Evolutionary conservation across 64 coral and sea anemone species (phyloP), one percentile per base, ranked within the genome.

Genomic region (Dendrophyllia cribrosa): DNA sequence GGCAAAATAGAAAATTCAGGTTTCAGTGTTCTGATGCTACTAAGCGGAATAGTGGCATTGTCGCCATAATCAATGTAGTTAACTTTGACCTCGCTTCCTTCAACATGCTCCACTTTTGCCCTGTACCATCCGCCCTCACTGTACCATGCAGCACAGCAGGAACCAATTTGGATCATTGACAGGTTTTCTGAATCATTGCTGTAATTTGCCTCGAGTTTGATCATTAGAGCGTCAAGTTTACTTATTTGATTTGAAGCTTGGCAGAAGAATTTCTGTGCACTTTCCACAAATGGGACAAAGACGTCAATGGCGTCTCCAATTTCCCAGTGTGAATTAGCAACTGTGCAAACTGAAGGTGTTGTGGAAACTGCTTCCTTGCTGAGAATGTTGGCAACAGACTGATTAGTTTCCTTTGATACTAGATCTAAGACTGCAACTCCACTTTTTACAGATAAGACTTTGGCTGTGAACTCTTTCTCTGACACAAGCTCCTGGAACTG

Each of bases 21-120:
- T 12, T 74, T 74, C 21, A 92, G 52, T 34, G 74, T 87, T 43
- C 91, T 60, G 21, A 96, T 76, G 64, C 89, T 90, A 14, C 96
- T 90, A 25, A 91, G 19, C 24, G 76, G 43, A 13, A 96, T 60
- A 20, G 86, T 77, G 70, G 93, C 94, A 43, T 56, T 88, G 78
- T 99, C 96, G 58, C 97, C 97, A 76, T 99, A 99, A 70, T 99
- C 97, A 44, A 99, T 76, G 66, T 96, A 96, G 58, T 81, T 91
- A 3, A 99, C 88, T 75, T 93, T 89, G 20, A 61, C 46, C 4
- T 88, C 87, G 7, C 47, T 73, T 15, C 74, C 63, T 43, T 79
- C 83, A 50, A 91, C 71, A 34, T 87, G 83, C 66, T 91, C 52
- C n/a, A 99, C 88, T 70, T 74, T 91, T 44, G 91, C 91, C 22